Evolutionary conservation across 2,888 invertebrate species (phyloP).

Genomic region (Xestia ashworthii): DNA sequence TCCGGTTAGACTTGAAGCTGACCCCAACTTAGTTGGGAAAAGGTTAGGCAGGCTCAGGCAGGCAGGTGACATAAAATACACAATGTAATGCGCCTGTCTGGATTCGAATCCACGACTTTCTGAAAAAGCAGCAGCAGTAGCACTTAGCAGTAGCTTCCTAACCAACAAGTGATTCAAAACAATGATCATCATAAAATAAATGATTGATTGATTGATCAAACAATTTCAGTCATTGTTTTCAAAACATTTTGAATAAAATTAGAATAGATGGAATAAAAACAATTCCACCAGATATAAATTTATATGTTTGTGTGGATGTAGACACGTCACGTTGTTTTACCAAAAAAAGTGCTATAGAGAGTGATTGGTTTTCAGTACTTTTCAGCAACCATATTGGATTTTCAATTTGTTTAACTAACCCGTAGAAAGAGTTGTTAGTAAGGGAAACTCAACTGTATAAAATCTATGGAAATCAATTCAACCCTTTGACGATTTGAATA

Average conservation of each 20-base stretch:
- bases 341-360: background rate
- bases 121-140: no score
- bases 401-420: conserved; percentile 41
- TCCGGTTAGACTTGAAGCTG: background rate
- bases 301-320: conserved; percentile 15
- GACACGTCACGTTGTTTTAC: background rate
- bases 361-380: conserved; percentile 43
- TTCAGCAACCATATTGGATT: conserved; percentile 28
- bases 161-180: background rate
- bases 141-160: background rate
- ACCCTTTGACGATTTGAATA: conserved; percentile 21
- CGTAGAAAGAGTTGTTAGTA: background rate
- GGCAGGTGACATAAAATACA: no score
- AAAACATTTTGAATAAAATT: background rate
- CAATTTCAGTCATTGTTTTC: background rate
- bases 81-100: no score
- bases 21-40: background rate
- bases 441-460: conserved; percentile 27
- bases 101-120: no score
- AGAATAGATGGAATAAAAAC: background rate
- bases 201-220: no score
- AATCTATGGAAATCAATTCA: conserved; percentile 31
- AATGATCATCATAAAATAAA: background rate
- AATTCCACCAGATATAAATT: background rate
- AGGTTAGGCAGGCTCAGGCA: no score